phyloP scores from a whole-genome alignment of 2,113 vertebrate species.

The Hydrolagus affinis region DNA sequence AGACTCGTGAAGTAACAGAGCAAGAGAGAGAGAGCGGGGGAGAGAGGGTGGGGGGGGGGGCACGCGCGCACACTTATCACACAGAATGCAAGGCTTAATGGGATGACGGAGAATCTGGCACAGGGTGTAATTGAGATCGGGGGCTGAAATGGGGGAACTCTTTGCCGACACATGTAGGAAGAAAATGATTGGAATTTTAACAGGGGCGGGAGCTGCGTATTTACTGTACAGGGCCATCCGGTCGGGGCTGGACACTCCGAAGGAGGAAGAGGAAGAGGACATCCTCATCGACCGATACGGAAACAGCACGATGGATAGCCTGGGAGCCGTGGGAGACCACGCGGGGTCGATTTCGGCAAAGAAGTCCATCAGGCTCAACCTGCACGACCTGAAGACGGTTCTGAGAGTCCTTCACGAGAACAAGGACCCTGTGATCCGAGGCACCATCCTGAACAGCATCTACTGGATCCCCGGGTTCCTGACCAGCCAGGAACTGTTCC shows the following conservation, averaged over 20 bases:
- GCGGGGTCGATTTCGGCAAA: background rate
- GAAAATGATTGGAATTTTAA: constrained; percentile 12
- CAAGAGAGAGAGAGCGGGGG: too few species aligned
- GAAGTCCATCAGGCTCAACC: constrained; percentile 7
- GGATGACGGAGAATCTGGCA: background rate
- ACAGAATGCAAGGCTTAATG: too few species aligned
- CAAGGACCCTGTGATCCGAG: constrained; percentile 13
- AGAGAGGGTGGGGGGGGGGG: too few species aligned
- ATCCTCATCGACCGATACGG: background rate
- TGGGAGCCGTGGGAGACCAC: background rate
- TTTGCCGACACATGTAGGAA: background rate
- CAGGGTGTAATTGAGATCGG: background rate
- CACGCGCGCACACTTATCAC: too few species aligned
- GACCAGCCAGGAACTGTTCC: background rate
- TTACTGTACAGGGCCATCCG: background rate
- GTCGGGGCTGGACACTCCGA: background rate
- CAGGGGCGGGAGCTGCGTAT: background rate
- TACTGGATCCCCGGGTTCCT: constrained; percentile 6
- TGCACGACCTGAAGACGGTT: constrained; percentile 15
- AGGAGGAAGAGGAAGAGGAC: background rate
- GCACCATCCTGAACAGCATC: background rate
- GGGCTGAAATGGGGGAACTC: background rate
- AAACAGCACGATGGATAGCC: constrained; percentile 10
- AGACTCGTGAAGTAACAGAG: too few species aligned
- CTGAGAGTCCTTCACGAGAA: background rate